Evolutionary conservation across 2,113 vertebrate genomes (phyloP).

Genomic region (Mesembrinibis cayennensis): DNA sequence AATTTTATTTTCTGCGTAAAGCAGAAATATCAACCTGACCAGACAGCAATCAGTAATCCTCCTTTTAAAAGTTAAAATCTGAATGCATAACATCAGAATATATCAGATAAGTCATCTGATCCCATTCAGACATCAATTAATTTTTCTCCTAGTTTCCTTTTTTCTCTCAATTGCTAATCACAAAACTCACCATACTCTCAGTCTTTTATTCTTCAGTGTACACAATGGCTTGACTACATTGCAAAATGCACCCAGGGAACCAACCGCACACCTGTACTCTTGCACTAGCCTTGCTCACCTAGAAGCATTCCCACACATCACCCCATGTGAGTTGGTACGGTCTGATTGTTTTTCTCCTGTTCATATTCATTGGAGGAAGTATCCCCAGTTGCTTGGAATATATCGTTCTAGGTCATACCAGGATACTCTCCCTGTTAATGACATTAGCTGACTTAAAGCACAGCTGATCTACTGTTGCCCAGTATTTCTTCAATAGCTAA

Average conservation of each 20-base stretch:
- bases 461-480: background rate
- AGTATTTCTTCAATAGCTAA: background rate
- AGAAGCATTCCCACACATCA: background rate
- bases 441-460: background rate
- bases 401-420: background rate
- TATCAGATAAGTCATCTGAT: background rate
- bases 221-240: background rate
- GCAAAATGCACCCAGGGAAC: background rate
- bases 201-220: background rate
- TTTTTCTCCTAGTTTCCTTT: background rate
- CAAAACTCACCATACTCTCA: background rate
- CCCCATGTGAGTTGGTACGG: fast-evolving
- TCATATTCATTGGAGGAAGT: background rate
- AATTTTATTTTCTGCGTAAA: background rate
- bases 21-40: background rate
- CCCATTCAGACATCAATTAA: background rate
- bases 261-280: background rate
- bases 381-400: background rate
- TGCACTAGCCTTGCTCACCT: background rate
- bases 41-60: background rate
- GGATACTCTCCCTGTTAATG: background rate
- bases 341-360: background rate
- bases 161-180: background rate
- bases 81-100: background rate
- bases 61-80: background rate